Conservation (phyloP, 2,888 invertebrate genomes). For the Dynastes grantii region DNA sequence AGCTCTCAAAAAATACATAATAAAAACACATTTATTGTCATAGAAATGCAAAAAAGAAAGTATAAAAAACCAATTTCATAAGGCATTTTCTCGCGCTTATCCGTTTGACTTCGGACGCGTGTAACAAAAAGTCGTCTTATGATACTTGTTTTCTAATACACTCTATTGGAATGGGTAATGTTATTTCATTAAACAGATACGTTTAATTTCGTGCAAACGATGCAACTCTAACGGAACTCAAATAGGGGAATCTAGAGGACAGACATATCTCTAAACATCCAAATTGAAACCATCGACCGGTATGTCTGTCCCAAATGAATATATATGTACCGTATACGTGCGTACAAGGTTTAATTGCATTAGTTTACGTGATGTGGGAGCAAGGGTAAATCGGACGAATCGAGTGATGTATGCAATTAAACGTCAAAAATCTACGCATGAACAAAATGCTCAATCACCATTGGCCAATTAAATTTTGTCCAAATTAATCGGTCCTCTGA, state of each 20-base stretch:
- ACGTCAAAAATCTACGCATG: constrained; percentile 31
- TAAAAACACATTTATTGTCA: too few relatives aligned
- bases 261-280: neutral
- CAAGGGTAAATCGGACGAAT: constrained; percentile 7
- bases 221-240: too few relatives aligned
- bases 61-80: too few relatives aligned
- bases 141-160: too few relatives aligned
- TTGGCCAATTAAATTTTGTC: constrained; percentile 35
- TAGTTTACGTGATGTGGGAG: constrained; percentile 8
- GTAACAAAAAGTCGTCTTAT: too few relatives aligned
- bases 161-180: too few relatives aligned
- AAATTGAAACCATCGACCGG: neutral
- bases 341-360: constrained; percentile 12
- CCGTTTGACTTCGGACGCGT: too few relatives aligned
- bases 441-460: constrained; percentile 40
- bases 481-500: constrained; percentile 24
- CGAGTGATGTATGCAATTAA: constrained; percentile 23
- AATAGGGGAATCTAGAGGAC: neutral
- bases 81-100: too few relatives aligned
- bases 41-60: too few relatives aligned
- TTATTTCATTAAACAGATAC: neutral
- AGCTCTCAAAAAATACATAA: too few relatives aligned
- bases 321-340: neutral
- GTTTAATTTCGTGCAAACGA: too few relatives aligned
- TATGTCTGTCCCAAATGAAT: neutral